Evolutionary conservation across 2,888 invertebrate genomes (phyloP).

Genomic region (Desoria tigrina): DNA sequence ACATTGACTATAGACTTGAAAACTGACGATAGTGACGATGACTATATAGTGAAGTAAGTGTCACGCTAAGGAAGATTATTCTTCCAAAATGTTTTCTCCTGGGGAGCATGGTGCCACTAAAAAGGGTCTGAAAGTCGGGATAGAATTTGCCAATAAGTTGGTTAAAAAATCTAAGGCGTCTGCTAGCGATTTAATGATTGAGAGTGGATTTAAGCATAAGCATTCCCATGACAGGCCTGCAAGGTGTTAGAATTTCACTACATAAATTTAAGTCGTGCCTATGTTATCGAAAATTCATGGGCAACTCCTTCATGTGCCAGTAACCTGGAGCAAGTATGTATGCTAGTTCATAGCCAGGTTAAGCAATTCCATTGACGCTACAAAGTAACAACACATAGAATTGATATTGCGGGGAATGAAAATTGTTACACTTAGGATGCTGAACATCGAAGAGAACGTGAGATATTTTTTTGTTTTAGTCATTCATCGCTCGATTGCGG

Average conservation of each 20-base stretch:
- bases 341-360: neutral
- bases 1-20: too few relatives aligned
- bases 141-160: too few relatives aligned
- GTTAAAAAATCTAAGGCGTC: neutral
- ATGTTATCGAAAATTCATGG: neutral
- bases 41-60: too few relatives aligned
- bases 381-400: conserved; percentile 3
- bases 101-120: too few relatives aligned
- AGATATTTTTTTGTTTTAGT: conserved; percentile 12
- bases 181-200: neutral
- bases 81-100: too few relatives aligned
- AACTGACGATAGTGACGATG: too few relatives aligned
- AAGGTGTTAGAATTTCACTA: neutral
- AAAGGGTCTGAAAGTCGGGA: too few relatives aligned
- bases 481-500: conserved; percentile 43
- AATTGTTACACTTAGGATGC: neutral
- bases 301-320: neutral
- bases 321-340: neutral
- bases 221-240: neutral
- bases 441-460: conserved; percentile 10
- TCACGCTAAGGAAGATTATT: too few relatives aligned
- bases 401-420: conserved; percentile 10
- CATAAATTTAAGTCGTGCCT: neutral
- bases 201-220: conserved; percentile 1
- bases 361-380: neutral